A percentile compares a stretch with the other conserved stretches of the same genome.
phyloP scores from a whole-genome alignment of 1,140 invertebrate species.

The Caerostris extrusa region DNA sequence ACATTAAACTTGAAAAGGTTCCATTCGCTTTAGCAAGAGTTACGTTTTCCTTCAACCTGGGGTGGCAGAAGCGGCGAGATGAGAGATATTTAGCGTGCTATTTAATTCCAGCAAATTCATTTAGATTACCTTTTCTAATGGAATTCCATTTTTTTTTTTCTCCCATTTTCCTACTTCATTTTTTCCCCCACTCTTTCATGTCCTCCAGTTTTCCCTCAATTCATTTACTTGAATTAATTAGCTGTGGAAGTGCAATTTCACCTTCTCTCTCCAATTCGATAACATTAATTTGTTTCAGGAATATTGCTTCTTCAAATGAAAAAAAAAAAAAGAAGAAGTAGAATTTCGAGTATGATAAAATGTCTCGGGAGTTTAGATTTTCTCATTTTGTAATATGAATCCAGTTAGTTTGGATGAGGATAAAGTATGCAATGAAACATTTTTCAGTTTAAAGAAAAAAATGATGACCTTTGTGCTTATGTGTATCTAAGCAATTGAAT shows the following conservation, averaged over 20 bases:
- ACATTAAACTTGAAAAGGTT: background rate
- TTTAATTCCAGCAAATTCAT: background rate
- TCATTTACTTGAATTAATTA: constrained; percentile 10
- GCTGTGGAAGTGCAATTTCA: background rate
- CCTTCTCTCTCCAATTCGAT: background rate
- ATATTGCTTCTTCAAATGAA: background rate
- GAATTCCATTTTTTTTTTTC: background rate
- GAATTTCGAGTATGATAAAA: too few relatives aligned
- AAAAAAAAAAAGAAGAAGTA: too few relatives aligned
- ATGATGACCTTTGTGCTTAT: background rate
- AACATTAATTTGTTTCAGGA: background rate
- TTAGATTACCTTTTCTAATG: constrained; percentile 1
- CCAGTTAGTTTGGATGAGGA: background rate
- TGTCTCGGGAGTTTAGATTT: background rate
- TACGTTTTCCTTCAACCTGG: background rate
- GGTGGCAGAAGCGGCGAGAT: background rate
- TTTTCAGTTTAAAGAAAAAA: background rate
- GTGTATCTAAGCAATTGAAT: too few relatives aligned
- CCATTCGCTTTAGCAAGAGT: background rate
- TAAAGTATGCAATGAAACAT: background rate
- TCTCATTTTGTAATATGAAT: background rate
- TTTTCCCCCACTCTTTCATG: background rate
- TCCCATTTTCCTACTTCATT: background rate
- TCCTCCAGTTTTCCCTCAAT: background rate
- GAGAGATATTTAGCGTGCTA: background rate